Conservation (phyloP, 2,113 vertebrate species). For the Mus musculus region DNA sequence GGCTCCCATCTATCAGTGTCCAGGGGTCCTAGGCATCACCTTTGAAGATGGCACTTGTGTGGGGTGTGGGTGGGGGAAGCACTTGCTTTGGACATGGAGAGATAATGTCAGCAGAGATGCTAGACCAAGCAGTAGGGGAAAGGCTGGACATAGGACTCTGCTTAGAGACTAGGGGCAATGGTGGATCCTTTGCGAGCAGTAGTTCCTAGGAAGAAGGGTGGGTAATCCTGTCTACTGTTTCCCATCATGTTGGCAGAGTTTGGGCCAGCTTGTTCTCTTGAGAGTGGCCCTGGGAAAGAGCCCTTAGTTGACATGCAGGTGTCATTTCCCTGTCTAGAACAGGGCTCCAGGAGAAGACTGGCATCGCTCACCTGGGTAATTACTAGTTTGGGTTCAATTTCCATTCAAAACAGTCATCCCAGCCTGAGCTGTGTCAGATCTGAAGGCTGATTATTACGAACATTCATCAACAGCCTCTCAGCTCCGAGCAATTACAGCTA, state of each 20-base stretch:
- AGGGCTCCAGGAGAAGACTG: slow-evolving; percentile 56
- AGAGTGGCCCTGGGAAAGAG: background rate
- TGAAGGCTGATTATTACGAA: slow-evolving; percentile 79
- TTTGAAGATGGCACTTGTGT: background rate
- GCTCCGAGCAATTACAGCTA: slow-evolving; percentile 72
- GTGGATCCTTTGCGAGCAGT: background rate
- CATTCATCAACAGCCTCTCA: slow-evolving; percentile 65
- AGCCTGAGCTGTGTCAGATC: slow-evolving; percentile 77
- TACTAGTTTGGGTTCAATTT: slow-evolving; percentile 78
- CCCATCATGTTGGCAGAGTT: background rate
- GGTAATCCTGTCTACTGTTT: background rate
- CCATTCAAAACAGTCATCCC: slow-evolving; percentile 76
- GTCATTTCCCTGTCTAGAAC: slow-evolving; percentile 47
- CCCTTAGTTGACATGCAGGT: background rate
- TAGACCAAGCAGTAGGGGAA: background rate
- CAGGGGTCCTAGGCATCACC: background rate
- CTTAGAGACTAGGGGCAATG: background rate
- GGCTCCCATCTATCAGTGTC: background rate
- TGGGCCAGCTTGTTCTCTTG: background rate
- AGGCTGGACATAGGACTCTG: background rate
- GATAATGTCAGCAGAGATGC: background rate
- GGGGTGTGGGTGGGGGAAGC: background rate
- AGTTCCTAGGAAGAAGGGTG: background rate
- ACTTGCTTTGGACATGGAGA: background rate
- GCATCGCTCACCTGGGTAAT: slow-evolving; percentile 64